These are phyloP conservation scores for Mastomys natalensis DNA, from an alignment of 2,113 vertebrate genomes.

Conservation along the genomic window DNA sequence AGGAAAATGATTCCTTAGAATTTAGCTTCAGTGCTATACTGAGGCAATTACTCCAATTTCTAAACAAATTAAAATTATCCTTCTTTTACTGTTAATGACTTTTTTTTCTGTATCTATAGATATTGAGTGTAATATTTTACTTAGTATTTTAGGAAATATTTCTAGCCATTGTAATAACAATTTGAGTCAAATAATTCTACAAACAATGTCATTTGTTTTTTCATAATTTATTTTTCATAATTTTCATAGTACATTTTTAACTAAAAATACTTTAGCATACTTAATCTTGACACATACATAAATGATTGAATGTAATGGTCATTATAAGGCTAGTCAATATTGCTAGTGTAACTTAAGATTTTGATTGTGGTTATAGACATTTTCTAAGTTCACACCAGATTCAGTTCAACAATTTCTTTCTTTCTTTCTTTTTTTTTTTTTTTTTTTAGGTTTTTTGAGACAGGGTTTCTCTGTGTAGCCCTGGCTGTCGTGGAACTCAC, in stretches of 20 bases:
- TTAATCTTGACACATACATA: neutral
- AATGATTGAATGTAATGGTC: neutral
- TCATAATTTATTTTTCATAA: neutral
- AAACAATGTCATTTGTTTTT: neutral
- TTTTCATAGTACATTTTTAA: neutral
- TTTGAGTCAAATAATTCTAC: neutral
- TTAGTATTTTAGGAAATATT: conserved; percentile 31
- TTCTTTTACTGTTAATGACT: neutral
- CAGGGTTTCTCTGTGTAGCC: too few relatives aligned
- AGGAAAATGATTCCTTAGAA: neutral
- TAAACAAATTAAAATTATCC: conserved; percentile 24
- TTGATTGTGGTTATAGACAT: neutral
- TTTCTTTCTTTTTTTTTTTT: too few relatives aligned
- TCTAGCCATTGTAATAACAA: neutral
- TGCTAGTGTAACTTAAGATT: neutral
- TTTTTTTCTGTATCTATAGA: neutral
- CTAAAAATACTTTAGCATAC: neutral
- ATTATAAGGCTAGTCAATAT: neutral
- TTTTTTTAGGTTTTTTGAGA: too few relatives aligned
- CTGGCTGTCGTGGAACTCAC: too few relatives aligned
- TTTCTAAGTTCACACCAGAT: neutral
- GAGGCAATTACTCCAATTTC: conserved; percentile 57
- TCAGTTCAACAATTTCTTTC: neutral
- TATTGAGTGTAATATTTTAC: neutral
- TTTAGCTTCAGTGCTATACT: neutral